Conservation (phyloP, 2,113 vertebrate genomes). For the Chloropsis hardwickii region DNA sequence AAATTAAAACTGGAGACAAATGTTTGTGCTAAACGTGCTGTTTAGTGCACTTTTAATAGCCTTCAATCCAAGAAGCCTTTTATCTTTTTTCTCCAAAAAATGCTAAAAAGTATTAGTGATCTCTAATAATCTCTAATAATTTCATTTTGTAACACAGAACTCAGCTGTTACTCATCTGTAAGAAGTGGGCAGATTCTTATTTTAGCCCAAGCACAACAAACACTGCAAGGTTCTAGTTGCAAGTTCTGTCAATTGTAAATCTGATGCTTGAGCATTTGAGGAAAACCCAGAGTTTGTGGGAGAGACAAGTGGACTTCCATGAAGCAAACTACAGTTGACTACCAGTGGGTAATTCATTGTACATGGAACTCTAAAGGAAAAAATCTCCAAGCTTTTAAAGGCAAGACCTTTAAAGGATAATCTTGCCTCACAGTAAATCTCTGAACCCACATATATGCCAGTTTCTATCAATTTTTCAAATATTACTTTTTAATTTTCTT, state of each 20-base stretch:
- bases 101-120: neutral
- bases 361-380: neutral
- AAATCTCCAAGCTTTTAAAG: neutral
- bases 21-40: neutral
- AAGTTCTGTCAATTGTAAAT: neutral
- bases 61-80: neutral
- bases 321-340: neutral
- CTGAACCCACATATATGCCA: neutral
- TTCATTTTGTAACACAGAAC: neutral
- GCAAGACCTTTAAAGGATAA: neutral
- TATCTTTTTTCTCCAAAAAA: neutral
- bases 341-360: neutral
- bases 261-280: neutral
- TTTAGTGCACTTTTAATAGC: neutral
- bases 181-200: neutral
- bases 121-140: neutral
- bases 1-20: neutral
- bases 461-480: neutral
- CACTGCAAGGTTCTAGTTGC: neutral
- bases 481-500: neutral
- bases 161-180: neutral
- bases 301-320: neutral
- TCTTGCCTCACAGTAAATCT: neutral
- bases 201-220: neutral
- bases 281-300: neutral